phyloP scores from a whole-genome alignment of 2,888 invertebrate species.

The Dione juno region DNA sequence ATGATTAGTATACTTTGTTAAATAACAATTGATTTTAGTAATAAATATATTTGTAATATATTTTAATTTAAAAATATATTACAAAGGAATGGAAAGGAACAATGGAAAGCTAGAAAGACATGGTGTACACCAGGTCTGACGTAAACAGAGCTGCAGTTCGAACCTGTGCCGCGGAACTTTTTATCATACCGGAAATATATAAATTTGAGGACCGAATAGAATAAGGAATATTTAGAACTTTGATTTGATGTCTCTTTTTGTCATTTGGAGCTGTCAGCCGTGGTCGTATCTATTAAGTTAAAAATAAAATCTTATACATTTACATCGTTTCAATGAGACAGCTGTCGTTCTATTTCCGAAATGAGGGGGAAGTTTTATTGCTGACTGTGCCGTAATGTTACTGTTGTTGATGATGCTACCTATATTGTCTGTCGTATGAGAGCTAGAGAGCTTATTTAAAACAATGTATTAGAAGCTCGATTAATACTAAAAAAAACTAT shows the following conservation, averaged over 20 bases:
- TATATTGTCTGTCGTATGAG: slow-evolving; percentile 43
- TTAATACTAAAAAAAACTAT: too few species aligned
- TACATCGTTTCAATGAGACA: slow-evolving; percentile 67
- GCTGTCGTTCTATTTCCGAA: slow-evolving; percentile 79
- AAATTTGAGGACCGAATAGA: not conserved
- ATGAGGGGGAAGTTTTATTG: slow-evolving; percentile 60
- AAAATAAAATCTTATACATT: slow-evolving; percentile 64
- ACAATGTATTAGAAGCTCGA: too few species aligned
- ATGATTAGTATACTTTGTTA: too few species aligned
- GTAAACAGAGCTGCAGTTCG: too few species aligned
- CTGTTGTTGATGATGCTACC: slow-evolving; percentile 45
- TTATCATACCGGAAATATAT: too few species aligned
- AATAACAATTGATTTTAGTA: too few species aligned
- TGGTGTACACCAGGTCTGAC: too few species aligned
- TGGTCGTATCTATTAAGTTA: slow-evolving; percentile 52
- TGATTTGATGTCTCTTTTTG: not conserved
- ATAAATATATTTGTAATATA: too few species aligned
- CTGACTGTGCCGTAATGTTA: slow-evolving; percentile 41
- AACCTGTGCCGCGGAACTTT: too few species aligned
- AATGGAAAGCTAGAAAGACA: too few species aligned
- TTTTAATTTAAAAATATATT: too few species aligned
- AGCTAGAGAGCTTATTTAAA: not conserved
- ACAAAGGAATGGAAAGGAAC: too few species aligned
- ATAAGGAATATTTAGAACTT: not conserved
- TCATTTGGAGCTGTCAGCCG: not conserved